phyloP scores from a whole-genome alignment of 2,888 invertebrate genomes.

The Orthosia incerta region DNA sequence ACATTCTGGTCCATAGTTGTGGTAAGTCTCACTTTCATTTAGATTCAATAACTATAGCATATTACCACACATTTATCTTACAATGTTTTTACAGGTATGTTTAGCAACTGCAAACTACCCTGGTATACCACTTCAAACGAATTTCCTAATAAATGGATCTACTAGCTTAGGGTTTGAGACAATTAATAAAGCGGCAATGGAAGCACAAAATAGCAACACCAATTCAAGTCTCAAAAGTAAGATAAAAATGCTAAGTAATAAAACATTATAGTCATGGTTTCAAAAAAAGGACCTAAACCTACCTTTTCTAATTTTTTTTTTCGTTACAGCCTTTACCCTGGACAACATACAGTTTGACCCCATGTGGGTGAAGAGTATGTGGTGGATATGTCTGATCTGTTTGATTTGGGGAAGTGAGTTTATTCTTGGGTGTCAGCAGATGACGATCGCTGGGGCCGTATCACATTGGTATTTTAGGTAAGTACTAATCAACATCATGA shows the following conservation, averaged over 20 bases:
- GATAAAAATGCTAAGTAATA: background rate
- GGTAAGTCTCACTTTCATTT: conserved; percentile 87
- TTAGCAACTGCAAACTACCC: conserved; percentile 96
- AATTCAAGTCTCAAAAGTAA: conserved; percentile 80
- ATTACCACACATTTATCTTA: background rate
- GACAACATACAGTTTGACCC: conserved; percentile 94
- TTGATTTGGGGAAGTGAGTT: conserved; percentile 98
- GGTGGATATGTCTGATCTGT: conserved; percentile 98
- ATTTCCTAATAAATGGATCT: conserved; percentile 84
- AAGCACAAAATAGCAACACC: conserved; percentile 75
- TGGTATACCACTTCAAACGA: conserved; percentile 88
- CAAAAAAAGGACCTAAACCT: too few species aligned
- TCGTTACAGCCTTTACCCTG: conserved; percentile 82
- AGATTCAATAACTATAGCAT: background rate
- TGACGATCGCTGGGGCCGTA: conserved; percentile 98
- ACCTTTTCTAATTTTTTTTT: background rate
- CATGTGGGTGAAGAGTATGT: conserved; percentile 96
- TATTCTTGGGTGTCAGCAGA: conserved; percentile 98
- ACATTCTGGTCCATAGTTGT: conserved; percentile 96
- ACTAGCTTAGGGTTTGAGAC: conserved; percentile 68
- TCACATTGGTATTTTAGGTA: conserved; percentile 98
- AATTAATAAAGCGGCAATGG: conserved; percentile 76
- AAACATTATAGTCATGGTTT: too few species aligned
- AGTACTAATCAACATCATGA: conserved; percentile 38
- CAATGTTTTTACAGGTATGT: conserved; percentile 88